phyloP scores from a whole-genome alignment of 2,888 invertebrate genomes.

The Onthophagus sagittarius region DNA sequence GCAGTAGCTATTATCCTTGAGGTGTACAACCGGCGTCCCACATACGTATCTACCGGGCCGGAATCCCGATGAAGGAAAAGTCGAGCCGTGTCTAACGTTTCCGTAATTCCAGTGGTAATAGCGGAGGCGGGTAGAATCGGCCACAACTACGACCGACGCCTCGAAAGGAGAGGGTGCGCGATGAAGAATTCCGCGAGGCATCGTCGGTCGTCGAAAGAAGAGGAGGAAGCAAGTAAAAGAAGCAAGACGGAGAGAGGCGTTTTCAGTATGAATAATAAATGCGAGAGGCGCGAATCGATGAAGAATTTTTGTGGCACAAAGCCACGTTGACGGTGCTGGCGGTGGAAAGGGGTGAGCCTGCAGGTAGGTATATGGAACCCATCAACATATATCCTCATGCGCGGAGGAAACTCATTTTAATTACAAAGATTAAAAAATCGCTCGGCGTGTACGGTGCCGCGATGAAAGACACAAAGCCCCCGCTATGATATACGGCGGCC shows the following conservation, averaged over 20 bases:
- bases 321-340: conserved; percentile 2
- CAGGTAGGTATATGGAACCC: conserved; percentile 21
- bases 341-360: neutral
- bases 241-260: conserved; percentile 1
- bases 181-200: neutral
- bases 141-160: neutral
- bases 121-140: neutral
- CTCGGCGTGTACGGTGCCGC: conserved; percentile 34
- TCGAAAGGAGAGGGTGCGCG: neutral
- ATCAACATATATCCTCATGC: conserved; percentile 33
- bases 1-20: conserved; percentile 7
- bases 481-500: conserved; percentile 41
- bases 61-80: conserved; percentile 7
- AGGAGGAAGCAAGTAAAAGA: conserved; percentile 1
- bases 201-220: neutral
- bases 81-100: conserved; percentile 8
- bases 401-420: conserved; percentile 48
- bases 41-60: conserved; percentile 1
- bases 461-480: conserved; percentile 44
- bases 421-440: conserved; percentile 49
- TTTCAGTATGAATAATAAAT: conserved; percentile 12
- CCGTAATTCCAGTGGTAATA: conserved; percentile 10
- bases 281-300: conserved; percentile 18
- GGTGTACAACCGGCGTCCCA: neutral
- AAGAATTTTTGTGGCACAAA: conserved; percentile 21